Evolutionary conservation across 2,888 invertebrate species (phyloP), one percentile per base, ranked within the genome.

Genomic region (Iselma pallidipennis): DNA sequence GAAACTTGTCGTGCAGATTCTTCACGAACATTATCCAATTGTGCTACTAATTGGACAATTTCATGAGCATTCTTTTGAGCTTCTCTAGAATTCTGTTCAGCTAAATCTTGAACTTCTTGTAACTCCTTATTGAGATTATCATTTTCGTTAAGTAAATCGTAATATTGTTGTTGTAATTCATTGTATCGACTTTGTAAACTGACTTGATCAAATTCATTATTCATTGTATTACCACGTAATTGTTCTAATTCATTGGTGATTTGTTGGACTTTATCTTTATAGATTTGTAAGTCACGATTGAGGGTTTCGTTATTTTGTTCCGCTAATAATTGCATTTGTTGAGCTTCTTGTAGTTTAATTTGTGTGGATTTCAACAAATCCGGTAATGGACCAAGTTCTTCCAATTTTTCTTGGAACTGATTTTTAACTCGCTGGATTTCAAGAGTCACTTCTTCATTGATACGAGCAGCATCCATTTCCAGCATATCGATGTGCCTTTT

Each of bases 371-470:
- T 89, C 66, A 91, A 77, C 26, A 90, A 83, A 65, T 89, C 89
- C 0, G 90, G 90, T 25, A 90, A 82, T 0, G 90, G 89, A 0
- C 88, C 86, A 51, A 90, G 78, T 77, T 90, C 90, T 60, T 88
- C 87, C 21, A 90, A 79, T 76, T 89, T 90, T 72, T 89, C 89
- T 83, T 90, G 89, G 80, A 90, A 90, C 77, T 90, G 86, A 71
- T 82, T 84, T 84, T 90, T 90, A 9, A 90, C 88, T 65, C 86
- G 82, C 69, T 89, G 88, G 61, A 90, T 89, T 79, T 90, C 91
- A 14, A 88, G 78, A 69, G 88, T 88, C 45, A 90, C 88, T 75
- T 90, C 89, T 71, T 90, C 90, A 67, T 88, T 88, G 73, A 90
- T 88, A 51, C 89, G 82, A 19, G 85, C 86, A 71, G 89, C 89